Conservation (phyloP, 2,113 vertebrate genomes). For the Hylia prasina region DNA sequence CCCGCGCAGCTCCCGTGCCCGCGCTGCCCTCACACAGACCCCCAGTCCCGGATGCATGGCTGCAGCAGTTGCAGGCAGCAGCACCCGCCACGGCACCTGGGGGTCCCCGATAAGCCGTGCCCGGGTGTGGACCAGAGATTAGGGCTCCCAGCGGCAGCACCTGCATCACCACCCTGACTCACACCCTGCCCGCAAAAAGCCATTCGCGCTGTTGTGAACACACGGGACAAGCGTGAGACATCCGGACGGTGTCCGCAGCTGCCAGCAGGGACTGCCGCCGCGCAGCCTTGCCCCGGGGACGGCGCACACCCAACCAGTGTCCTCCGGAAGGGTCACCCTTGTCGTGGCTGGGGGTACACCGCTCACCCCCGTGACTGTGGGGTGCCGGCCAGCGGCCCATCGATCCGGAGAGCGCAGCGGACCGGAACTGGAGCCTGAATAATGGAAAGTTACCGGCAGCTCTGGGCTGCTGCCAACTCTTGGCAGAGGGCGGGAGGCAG, state of each 20-base stretch:
- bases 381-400: not conserved
- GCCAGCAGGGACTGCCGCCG: not conserved
- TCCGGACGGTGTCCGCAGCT: fast-evolving
- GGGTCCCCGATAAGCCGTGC: not conserved
- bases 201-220: fast-evolving
- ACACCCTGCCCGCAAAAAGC: not conserved
- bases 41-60: fast-evolving
- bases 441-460: not conserved
- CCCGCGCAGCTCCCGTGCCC: fast-evolving
- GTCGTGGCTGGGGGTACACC: not conserved
- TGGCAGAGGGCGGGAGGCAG: not conserved
- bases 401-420: not conserved
- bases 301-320: not conserved
- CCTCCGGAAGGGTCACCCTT: not conserved
- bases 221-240: fast-evolving
- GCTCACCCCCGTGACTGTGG: not conserved
- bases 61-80: not conserved
- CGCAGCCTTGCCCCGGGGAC: fast-evolving
- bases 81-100: not conserved
- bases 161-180: not conserved
- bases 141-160: not conserved
- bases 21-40: not conserved
- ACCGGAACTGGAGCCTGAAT: not conserved
- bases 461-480: not conserved
- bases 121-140: not conserved